Evolutionary conservation across 2,888 invertebrate genomes (phyloP).

Genomic region (Ochropacha duplaris): DNA sequence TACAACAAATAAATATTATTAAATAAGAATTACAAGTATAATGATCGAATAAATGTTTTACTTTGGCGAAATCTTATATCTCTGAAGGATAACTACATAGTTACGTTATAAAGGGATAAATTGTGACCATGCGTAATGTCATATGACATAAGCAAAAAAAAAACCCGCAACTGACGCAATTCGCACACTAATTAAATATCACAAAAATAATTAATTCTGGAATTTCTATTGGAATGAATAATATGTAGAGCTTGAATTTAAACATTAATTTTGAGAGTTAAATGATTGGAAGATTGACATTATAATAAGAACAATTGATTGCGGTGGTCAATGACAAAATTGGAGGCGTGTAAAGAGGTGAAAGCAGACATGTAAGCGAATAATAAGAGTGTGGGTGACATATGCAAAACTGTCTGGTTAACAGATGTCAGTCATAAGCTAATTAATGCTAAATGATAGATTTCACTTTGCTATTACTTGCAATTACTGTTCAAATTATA

Average conservation of each 20-base stretch:
- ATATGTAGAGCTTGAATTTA: conserved; percentile 6
- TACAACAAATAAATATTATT: not conserved
- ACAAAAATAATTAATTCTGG: not conserved
- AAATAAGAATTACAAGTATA: not conserved
- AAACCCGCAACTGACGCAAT: conserved; percentile 17
- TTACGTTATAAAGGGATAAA: conserved; percentile 12
- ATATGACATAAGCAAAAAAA: conserved; percentile 13
- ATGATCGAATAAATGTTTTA: not conserved
- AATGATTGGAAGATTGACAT: not conserved
- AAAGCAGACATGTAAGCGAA: conserved; percentile 57
- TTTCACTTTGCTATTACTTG: conserved; percentile 26
- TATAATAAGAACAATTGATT: conserved; percentile 8
- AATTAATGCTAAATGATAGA: conserved; percentile 31
- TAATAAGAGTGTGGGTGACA: conserved; percentile 55
- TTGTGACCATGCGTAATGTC: conserved; percentile 15
- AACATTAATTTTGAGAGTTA: conserved; percentile 1
- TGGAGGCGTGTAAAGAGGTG: conserved; percentile 36
- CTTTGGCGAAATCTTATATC: not conserved
- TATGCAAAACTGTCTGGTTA: conserved; percentile 52
- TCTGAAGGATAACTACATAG: conserved; percentile 19
- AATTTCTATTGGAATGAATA: too few relatives aligned
- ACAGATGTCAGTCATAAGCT: conserved; percentile 43
- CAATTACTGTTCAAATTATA: conserved; percentile 17
- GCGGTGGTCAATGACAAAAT: conserved; percentile 38
- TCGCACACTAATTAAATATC: conserved; percentile 8